Evolutionary conservation across 2,113 vertebrate genomes (phyloP), one percentile per base, ranked within the genome.

Genomic region (Ramphastos sulfuratus): DNA sequence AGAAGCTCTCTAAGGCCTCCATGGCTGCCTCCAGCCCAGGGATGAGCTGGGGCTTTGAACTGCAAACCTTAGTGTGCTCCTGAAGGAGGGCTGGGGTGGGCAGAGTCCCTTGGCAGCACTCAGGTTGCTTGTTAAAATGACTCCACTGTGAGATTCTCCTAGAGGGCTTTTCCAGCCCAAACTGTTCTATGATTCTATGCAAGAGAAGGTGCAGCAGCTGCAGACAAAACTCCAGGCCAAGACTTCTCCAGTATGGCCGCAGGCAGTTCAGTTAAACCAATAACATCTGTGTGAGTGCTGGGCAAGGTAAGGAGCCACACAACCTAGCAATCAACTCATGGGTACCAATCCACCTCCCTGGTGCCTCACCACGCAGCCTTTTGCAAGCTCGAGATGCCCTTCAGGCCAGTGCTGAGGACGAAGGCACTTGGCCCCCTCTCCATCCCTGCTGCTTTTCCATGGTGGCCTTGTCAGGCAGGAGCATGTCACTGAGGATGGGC

Each of bases 1-100:
- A 85, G 42, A 87, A 14, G 17, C 5, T 8, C 0, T 0, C 25
- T 20, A 31, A 64, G 28, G 44, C 15, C 15, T 4, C 1, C 0
- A 2, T 44, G 2, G 5, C 46, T 92, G 30, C 27, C 18, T 55
- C 30, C 37, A 27, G 30, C 25, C 10, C 35, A 28, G 31, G 8
- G 21, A 15, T 63, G 66, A 84, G 8, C n/a, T 52, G 14, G 9
- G 56, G 21, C 61, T 71, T 55, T 58, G 80, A 78, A 3, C 74
- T 25, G 3, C 2, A 1, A 31, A 59, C 25, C 11, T 23, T 33
- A 25, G 6, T 7, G 2, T 9, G 28, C 27, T 83, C 16, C 80
- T 81, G 15, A 83, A 74, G 28, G 37, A 84, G 33, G 25, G 11
- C 20, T 64, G 12, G 11, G 23, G 18, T 54, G 37, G 88, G 30